Base-by-base conservation (phyloP, 2,888 invertebrate species). In the Salpingus planirostris region DNA sequence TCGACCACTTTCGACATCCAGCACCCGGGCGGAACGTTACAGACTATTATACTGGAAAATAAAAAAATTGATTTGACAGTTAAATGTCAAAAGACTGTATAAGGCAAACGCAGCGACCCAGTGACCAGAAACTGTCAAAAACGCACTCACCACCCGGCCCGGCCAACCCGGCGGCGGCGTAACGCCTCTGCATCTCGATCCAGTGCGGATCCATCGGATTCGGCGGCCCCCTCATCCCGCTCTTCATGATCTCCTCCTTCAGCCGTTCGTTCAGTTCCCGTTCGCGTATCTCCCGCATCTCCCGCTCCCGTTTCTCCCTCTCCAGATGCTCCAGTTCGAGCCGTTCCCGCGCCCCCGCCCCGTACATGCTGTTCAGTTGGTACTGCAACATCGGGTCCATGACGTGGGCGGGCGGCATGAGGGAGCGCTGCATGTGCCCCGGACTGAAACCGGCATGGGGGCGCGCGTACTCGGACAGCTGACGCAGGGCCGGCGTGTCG, bases 401-500 rank as follows among this genome's bases (percentile, higher is more conserved):
- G 44, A 80, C 79, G 55, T 80, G 81, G 2, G 78, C 73, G 18
- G 76, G 76, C 1, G 60, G 61, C 35, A 64, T 42, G 10, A 64
- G 42, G 1, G 60, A 57, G 18, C 65, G 47, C n/a, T 52, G 54
- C 54, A 59, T 56, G 36, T 59, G 59, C 3, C 57, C 59, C 18
- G 64, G 64, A 52, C 91, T 70, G 71, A 90, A 90, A 6, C 89
- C 89, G 27, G 87, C 86, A 30, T 93, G 93, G 0, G 95, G 93
- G 45, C 93, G 71, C 4, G 92, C 92, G 61, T 93, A 93, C 60
- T 95, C 95, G 0, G 83, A 78, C 50, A 96, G 69, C 61, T 93
- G 92, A 21, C 93, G 73, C 38, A 96, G 67, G 2, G 95, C 93
- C 1, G 95, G 93, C 0, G 95, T 93, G 59, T 95, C 93, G 2